These are phyloP conservation scores for Pollenia labialis DNA, from an alignment of 2,888 invertebrate species.

Conservation along the genomic window DNA sequence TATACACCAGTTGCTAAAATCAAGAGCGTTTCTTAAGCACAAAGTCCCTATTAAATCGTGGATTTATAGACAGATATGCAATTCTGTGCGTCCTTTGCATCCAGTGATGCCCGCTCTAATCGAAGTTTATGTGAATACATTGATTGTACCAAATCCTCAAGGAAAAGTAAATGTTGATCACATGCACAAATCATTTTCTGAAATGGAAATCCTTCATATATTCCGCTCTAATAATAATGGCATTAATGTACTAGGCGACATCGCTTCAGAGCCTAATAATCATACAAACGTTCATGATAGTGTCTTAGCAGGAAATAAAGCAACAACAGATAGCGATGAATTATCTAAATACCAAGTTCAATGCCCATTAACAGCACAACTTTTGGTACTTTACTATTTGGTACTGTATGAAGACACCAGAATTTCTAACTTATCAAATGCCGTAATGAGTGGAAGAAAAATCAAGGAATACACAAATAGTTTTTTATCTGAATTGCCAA, in stretches of 20 bases:
- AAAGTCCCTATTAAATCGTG: conserved; percentile 98
- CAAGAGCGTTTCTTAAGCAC: conserved; percentile 97
- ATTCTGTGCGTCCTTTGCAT: conserved; percentile 95
- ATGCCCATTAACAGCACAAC: conserved; percentile 91
- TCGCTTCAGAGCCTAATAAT: conserved; percentile 74
- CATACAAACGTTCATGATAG: conserved; percentile 79
- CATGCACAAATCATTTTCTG: conserved; percentile 95
- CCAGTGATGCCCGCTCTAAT: conserved; percentile 96
- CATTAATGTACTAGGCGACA: conserved; percentile 71
- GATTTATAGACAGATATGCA: conserved; percentile 97
- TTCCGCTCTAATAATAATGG: conserved; percentile 87
- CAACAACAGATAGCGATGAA: conserved; percentile 84
- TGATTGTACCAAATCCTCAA: conserved; percentile 87
- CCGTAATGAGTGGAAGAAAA: conserved; percentile 88
- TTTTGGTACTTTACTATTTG: conserved; percentile 95
- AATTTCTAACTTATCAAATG: conserved; percentile 88
- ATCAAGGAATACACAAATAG: conserved; percentile 94
- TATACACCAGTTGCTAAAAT: conserved; percentile 97
- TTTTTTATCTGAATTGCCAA: conserved; percentile 95
- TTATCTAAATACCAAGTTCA: conserved; percentile 84
- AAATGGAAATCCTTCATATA: conserved; percentile 93
- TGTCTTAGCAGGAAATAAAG: conserved; percentile 73
- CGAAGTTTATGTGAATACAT: conserved; percentile 97
- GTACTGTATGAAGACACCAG: conserved; percentile 96
- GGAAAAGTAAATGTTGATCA: conserved; percentile 87